Evolutionary conservation across 2,113 vertebrate genomes (phyloP).

Genomic region (Blennius ocellaris): DNA sequence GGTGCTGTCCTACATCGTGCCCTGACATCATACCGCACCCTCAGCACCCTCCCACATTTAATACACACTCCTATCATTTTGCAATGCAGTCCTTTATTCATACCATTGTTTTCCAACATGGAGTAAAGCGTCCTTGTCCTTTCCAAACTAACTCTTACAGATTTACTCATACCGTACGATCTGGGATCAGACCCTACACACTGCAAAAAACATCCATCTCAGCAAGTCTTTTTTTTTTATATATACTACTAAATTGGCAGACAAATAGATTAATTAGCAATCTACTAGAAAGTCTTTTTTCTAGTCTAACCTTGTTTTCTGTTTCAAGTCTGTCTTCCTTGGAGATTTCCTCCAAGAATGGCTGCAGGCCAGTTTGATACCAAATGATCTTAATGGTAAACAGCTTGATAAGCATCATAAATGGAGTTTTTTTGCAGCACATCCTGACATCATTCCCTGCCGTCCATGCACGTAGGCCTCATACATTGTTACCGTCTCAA

Average conservation of each 20-base stretch:
- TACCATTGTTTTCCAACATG: conserved; percentile 49
- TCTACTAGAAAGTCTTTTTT: neutral
- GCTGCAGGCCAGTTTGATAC: neutral
- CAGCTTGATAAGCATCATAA: conserved; percentile 37
- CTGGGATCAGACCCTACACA: conserved; percentile 34
- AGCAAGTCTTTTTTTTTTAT: conserved; percentile 34
- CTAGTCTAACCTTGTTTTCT: conserved; percentile 5
- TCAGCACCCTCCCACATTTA: conserved; percentile 18
- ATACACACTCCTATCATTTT: conserved; percentile 49
- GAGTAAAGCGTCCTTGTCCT: conserved; percentile 44
- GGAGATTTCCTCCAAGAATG: no score
- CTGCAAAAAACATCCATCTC: conserved; percentile 73
- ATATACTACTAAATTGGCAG: neutral
- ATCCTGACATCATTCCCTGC: conserved; percentile 48
- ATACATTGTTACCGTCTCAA: conserved; percentile 54
- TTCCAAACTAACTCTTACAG: conserved; percentile 43
- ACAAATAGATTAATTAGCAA: neutral
- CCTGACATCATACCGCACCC: conserved; percentile 41
- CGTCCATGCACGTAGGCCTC: conserved; percentile 58
- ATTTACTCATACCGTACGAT: conserved; percentile 36
- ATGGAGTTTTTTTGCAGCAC: conserved; percentile 74
- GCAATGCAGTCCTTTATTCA: conserved; percentile 36
- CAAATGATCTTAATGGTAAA: conserved; percentile 17
- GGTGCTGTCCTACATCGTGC: conserved; percentile 47
- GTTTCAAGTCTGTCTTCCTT: neutral